Evolutionary conservation across 1,140 invertebrate genomes (phyloP).

Genomic region (Bombus consobrinus): DNA sequence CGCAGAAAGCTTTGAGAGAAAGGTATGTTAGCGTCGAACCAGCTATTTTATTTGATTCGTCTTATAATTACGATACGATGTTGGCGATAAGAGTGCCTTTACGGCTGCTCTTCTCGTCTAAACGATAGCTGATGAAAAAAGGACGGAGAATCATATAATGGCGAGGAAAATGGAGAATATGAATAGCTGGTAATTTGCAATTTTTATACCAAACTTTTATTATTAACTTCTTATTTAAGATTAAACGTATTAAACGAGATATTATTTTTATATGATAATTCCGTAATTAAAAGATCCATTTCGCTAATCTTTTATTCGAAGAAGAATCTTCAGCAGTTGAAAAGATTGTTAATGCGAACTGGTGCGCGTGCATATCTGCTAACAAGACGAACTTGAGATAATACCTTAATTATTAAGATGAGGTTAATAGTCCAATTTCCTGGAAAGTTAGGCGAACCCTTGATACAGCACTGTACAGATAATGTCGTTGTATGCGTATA

Average conservation of each 20-base stretch:
- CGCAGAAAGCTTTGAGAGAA: too few species aligned
- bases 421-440: conserved; percentile 28
- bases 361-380: not conserved
- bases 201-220: not conserved
- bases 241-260: not conserved
- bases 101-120: too few species aligned
- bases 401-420: conserved; percentile 19
- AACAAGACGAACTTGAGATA: conserved; percentile 1
- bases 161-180: not conserved
- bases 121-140: too few species aligned
- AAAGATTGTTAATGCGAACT: not conserved
- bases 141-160: not conserved
- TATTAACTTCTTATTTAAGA: too few species aligned
- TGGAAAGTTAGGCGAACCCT: not conserved
- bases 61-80: not conserved
- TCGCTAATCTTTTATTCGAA: not conserved
- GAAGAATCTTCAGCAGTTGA: not conserved
- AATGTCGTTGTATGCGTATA: conserved; percentile 40
- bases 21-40: too few species aligned
- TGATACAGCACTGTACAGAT: conserved; percentile 31
- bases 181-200: not conserved
- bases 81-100: not conserved
- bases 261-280: not conserved
- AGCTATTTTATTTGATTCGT: not conserved
- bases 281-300: not conserved